A percentile compares a stretch with the other conserved stretches of the same genome.
Conservation (phyloP, 2,113 vertebrate genomes). For the Heptranchias perlo region DNA sequence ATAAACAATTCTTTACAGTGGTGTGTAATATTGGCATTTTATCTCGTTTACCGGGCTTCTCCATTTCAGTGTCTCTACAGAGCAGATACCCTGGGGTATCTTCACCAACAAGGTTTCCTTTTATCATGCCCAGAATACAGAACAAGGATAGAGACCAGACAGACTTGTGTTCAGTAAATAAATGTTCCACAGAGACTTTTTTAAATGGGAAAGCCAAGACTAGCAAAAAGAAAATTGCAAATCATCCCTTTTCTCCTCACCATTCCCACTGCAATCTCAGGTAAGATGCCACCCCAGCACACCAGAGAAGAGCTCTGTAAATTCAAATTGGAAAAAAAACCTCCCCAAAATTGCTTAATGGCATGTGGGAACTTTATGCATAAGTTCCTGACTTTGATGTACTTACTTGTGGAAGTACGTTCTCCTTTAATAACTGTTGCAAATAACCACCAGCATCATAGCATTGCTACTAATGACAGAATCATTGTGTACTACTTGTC, state of each 20-base stretch:
- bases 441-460: not conserved
- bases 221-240: not conserved
- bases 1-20: not conserved
- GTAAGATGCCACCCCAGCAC: not conserved
- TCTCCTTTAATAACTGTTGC: not conserved
- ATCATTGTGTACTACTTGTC: too few species aligned
- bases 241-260: not conserved
- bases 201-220: not conserved
- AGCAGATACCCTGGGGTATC: not conserved
- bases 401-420: not conserved
- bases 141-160: not conserved
- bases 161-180: not conserved
- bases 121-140: too few species aligned
- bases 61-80: not conserved
- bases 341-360: not conserved
- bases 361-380: not conserved
- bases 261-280: not conserved
- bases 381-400: not conserved
- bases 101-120: not conserved
- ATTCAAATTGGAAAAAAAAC: too few species aligned
- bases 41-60: not conserved
- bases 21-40: not conserved
- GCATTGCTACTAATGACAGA: not conserved
- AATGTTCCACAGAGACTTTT: not conserved
- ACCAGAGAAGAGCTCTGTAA: not conserved